Evolutionary conservation across 2,797 vertebrate species (phyloP), one percentile per base, ranked within the genome.

Genomic region (Eurystomus glaucurus): DNA sequence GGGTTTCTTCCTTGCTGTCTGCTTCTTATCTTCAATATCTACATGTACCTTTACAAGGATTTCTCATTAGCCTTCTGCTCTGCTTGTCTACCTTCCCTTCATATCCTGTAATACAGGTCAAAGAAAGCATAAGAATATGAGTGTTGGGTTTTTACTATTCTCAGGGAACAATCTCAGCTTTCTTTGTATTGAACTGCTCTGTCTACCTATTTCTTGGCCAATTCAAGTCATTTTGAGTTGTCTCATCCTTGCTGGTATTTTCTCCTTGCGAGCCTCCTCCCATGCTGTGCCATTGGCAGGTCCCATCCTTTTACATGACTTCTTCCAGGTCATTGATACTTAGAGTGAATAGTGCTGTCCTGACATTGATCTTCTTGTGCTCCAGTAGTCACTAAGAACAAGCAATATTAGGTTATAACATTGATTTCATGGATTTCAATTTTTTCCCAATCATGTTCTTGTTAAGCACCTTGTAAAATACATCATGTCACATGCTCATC

Each of bases 381-480:
- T 97, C 95, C 97, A 94, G 70, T 87, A 96, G 94, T 90, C 96
- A 93, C 90, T 65, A 43, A 65, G 86, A 97, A 93, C 94, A 97
- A 95, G 68, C 88, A 97, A 96, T 97, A 97, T 97, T 93, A 94
- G 91, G 91, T 97, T 97, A 97, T 97, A 60, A 39, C 90, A 98
- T 97, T 90, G 97, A 98, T 98, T 97, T 90, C 68, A 97, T 97
- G 97, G 97, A 98, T 98, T 97, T 69, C 90, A 96, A 62, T 95
- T 90, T 87, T 92, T 85, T 62, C 83, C 94, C 90, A 94, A 97
- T 97, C 97, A 94, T 77, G 88, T 82, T 96, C 94, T 95, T 96
- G 96, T 97, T 97, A 97, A 93, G 74, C 78, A 71, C 50, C 64
- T 93, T 95, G 90, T 92, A 74, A 96, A 96, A 94, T 79, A 48